Conservation (phyloP, 2,888 invertebrate species). For the Eupithecia exiguata region DNA sequence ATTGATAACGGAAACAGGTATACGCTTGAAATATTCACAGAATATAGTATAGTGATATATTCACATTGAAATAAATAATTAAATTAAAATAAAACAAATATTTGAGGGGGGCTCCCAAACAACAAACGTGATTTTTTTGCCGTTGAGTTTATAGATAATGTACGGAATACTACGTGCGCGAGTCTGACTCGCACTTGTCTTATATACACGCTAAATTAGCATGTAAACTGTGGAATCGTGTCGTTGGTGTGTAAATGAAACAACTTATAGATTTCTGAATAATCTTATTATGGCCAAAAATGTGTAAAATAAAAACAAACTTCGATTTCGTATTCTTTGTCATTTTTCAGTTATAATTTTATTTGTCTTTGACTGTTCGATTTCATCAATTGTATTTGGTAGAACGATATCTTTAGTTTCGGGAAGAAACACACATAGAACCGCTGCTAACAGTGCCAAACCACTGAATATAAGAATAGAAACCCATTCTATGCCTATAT, state of each 20-base stretch:
- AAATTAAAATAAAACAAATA: too few relatives aligned
- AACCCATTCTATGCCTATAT: constrained; percentile 75
- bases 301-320: constrained; percentile 16
- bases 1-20: too few relatives aligned
- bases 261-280: constrained; percentile 49
- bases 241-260: background rate
- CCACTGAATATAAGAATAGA: constrained; percentile 70
- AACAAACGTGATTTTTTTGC: too few relatives aligned
- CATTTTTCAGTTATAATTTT: constrained; percentile 13
- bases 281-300: constrained; percentile 62
- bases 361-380: constrained; percentile 50
- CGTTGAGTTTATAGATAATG: too few relatives aligned
- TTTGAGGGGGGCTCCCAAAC: too few relatives aligned
- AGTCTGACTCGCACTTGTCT: too few relatives aligned
- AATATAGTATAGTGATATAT: too few relatives aligned
- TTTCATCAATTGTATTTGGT: constrained; percentile 69
- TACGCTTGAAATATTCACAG: too few relatives aligned
- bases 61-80: too few relatives aligned
- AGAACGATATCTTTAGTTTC: constrained; percentile 72
- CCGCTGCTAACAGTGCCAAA: constrained; percentile 64
- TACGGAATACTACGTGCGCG: too few relatives aligned
- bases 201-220: too few relatives aligned
- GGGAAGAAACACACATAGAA: constrained; percentile 69
- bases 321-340: background rate
- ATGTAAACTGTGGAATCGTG: too few relatives aligned